Evolutionary conservation across 2,797 vertebrate genomes (phyloP).

Genomic region (Peromyscus melanophrys): DNA sequence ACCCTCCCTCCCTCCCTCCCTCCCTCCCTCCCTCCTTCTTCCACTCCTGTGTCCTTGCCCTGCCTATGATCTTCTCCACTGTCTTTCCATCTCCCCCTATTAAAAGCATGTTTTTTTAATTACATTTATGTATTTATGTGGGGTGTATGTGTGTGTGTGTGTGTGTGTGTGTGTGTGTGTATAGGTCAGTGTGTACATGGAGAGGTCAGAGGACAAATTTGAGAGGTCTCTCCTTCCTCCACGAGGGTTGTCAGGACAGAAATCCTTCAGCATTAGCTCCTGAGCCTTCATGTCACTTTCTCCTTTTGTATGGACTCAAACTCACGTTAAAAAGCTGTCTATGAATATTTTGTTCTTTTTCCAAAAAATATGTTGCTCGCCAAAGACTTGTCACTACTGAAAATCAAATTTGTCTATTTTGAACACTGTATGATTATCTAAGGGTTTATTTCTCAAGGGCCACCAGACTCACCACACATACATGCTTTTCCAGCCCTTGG

Average conservation of each 20-base stretch:
- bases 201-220: background rate
- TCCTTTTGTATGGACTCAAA: background rate
- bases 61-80: background rate
- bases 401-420: slow-evolving; percentile 51
- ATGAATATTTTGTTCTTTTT: background rate
- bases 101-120: background rate
- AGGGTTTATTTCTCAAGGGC: background rate
- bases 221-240: background rate
- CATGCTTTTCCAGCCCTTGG: background rate
- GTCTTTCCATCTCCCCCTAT: too few relatives aligned
- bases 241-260: background rate
- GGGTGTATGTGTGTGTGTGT: background rate
- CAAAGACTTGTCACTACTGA: slow-evolving; percentile 10
- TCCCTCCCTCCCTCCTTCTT: background rate
- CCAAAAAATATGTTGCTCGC: slow-evolving; percentile 5
- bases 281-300: background rate
- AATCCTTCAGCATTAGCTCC: too few relatives aligned
- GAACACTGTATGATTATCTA: background rate
- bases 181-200: too few relatives aligned
- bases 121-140: background rate
- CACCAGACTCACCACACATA: background rate
- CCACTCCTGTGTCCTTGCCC: background rate
- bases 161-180: background rate
- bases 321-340: background rate
- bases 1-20: background rate